Evolutionary conservation across 2,113 vertebrate species (phyloP), one percentile per base, ranked within the genome.

Genomic region (Scopus umbretta): DNA sequence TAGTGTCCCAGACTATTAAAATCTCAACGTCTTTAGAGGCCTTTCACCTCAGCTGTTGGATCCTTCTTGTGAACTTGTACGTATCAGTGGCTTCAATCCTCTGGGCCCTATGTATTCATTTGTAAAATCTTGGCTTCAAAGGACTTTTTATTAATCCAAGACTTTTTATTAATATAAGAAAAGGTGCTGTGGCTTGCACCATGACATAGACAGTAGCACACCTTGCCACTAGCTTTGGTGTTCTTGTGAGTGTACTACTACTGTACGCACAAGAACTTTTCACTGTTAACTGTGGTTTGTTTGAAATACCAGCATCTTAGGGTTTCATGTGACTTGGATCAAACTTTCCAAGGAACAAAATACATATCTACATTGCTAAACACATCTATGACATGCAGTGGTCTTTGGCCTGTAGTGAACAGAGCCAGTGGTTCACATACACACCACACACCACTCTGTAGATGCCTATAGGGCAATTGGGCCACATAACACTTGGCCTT

Each of bases 21-120:
- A 81, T 92, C 32, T 75, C 59, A 87, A 52, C 17, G n/a, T 22
- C n/a, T 85, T 92, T 40, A 95, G 29, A 75, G 25, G 29, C 21
- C 34, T 93, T 93, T 88, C 43, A 87, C 87, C 65, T 86, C 58
- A 84, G 14, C 30, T 86, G 13, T 70, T 73, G 80, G 53, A 76
- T 88, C 29, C 25, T 66, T 94, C 68, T 79, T 72, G 29, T 62
- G 88, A 92, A 65, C 49, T 40, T 2, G 0, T 25, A 72, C 40
- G 30, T 40, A 34, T 40, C 74, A 68, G 15, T 56, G 10, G 5
- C 85, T 80, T 88, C 40, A 65, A 5, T 65, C 27, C 52, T 86
- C 34, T 56, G 49, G 49, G 58, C 16, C 21, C 17, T 82, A 16
- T 2, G 14, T 40, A 90, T 17, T 18, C 16, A 34, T 72, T 68